Conservation (phyloP, 2,888 invertebrate genomes). For the Gasteruption jaculator region DNA sequence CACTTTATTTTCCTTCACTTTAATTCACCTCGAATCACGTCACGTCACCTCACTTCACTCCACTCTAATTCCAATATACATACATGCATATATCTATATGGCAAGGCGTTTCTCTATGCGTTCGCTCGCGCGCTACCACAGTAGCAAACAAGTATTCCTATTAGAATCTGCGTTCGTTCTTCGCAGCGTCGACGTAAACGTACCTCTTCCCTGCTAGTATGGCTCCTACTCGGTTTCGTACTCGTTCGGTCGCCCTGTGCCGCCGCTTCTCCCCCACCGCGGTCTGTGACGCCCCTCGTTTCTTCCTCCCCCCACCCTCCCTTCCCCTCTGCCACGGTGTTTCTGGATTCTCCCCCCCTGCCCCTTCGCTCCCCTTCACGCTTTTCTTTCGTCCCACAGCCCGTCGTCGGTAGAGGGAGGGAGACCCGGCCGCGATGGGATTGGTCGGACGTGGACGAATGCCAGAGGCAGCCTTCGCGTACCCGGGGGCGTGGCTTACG, state of each 20-base stretch:
- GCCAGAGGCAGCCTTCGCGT: slow-evolving; percentile 44
- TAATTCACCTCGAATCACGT: no score
- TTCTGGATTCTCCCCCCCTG: slow-evolving; percentile 16
- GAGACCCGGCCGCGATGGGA: slow-evolving; percentile 22
- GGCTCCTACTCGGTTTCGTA: slow-evolving; percentile 27
- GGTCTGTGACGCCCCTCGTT: slow-evolving; percentile 2
- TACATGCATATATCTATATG: no score
- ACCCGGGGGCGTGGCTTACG: slow-evolving; percentile 37
- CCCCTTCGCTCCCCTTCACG: slow-evolving; percentile 3
- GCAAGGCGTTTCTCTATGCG: no score
- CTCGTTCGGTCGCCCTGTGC: slow-evolving; percentile 25
- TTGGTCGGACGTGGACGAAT: slow-evolving; percentile 45
- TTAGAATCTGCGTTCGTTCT: no score
- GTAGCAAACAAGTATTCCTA: no score
- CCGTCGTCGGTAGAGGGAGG: slow-evolving; percentile 8
- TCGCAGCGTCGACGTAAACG: no score
- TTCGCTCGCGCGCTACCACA: no score
- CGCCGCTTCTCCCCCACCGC: slow-evolving; percentile 17
- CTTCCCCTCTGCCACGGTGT: slow-evolving; percentile 5
- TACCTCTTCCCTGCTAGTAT: no score
- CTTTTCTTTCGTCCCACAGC: slow-evolving; percentile 17
- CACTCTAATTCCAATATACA: no score
- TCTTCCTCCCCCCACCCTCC: slow-evolving; percentile 16
- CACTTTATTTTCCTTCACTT: no score
- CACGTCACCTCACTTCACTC: no score